Evolutionary conservation across 2,888 invertebrate genomes (phyloP).

Genomic region (Julus scandinavius): DNA sequence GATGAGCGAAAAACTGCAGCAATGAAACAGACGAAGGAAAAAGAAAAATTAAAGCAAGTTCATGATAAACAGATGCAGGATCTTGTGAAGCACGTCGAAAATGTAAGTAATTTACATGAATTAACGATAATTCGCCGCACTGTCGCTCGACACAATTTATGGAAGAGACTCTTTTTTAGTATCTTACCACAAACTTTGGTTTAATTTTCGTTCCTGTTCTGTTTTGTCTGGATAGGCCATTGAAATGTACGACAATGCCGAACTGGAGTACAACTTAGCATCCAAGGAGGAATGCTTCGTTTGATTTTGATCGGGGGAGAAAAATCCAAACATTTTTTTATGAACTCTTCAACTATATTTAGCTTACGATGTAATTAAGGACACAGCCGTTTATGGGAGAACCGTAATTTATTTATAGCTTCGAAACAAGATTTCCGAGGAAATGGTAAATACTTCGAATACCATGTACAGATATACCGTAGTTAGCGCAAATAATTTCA

Average conservation of each 20-base stretch:
- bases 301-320: constrained; percentile 68
- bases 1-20: constrained; percentile 90
- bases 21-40: constrained; percentile 90
- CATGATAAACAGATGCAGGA: constrained; percentile 94
- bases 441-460: background rate
- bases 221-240: constrained; percentile 74
- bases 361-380: constrained; percentile 16
- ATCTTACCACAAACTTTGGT: background rate
- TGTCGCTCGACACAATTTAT: too few species aligned
- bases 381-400: background rate
- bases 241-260: constrained; percentile 94
- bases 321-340: background rate
- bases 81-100: constrained; percentile 68
- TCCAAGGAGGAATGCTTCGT: constrained; percentile 91
- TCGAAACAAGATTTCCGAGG: background rate
- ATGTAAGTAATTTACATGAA: constrained; percentile 60
- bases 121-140: background rate
- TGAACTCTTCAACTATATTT: constrained; percentile 20
- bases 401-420: constrained; percentile 42
- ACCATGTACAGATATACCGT: constrained; percentile 26
- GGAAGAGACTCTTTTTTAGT: background rate
- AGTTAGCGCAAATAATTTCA: constrained; percentile 5
- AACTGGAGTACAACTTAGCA: constrained; percentile 87
- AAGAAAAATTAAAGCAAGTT: constrained; percentile 88
- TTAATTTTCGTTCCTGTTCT: constrained; percentile 31